Evolutionary conservation across 1,140 invertebrate genomes (phyloP), one percentile per base, ranked within the genome.

Genomic region (Aleiodes sp.): DNA sequence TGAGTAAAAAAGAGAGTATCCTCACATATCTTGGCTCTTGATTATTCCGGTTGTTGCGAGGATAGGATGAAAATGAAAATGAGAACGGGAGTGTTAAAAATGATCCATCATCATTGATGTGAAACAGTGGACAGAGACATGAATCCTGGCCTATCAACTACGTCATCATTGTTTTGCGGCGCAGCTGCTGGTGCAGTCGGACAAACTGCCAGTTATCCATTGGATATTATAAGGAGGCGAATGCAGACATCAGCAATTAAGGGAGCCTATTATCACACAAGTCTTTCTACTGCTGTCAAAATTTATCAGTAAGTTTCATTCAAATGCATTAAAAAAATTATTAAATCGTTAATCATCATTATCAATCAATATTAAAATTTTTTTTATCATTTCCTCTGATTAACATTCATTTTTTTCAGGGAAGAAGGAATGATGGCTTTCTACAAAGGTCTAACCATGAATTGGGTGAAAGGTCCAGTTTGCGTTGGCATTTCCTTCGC

Each of bases 401-500:
- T 68, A 63, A n/a, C n/a, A 33, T 70, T 37, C 31, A 64, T 63
- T 70, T 57, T 57, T 68, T 73, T 76, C 85, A 94, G 92, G 64
- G 90, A 93, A 73, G 97, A 98, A 87, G 97, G 98, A 24, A 82
- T 97, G 19, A 91, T 90, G 81, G 98, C 97, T 0, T 93, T 99
- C 78, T 99, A 96, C 88, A 99, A 99, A 88, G 98, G 98, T 0
- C 89, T 99, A 0, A 97, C 94, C 74, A 97, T 99, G 95, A 99
- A 99, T 87, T 99, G 97, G 96, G 92, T 99, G 2, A 99, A 99
- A 87, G 98, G 98, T 4, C 98, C 98, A 0, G 95, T 99, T 46
- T 95, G 97, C 2, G 97, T 98, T n/a, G 97, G 98, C 39, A 96
- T 99, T 71, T 98, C 96, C 82, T 99, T 99, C 87, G 94, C 96